A percentile compares a stretch with the other conserved stretches of the same genome.
Evolutionary conservation across 2,797 vertebrate genomes (phyloP).

Genomic region (Phrynocephalus vlangalii): DNA sequence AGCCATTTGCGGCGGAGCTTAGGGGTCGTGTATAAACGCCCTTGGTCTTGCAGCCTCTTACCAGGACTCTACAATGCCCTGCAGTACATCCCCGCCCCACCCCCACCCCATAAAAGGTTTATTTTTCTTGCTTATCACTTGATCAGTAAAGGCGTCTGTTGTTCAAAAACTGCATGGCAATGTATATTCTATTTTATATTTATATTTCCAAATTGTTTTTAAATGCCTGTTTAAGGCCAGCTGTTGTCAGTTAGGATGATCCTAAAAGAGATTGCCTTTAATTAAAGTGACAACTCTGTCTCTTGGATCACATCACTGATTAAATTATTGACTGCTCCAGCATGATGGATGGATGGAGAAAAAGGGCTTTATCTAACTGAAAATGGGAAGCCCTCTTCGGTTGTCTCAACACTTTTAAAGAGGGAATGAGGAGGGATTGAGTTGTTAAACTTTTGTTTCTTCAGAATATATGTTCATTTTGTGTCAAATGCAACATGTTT

Average conservation of each 20-base stretch:
- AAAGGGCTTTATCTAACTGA: not conserved
- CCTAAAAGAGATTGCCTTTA: constrained; percentile 23
- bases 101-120: too few species aligned
- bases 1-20: too few species aligned
- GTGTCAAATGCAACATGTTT: not conserved
- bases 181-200: not conserved
- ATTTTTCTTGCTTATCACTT: not conserved
- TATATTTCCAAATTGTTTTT: not conserved
- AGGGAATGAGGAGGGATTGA: constrained; percentile 26
- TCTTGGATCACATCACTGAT: not conserved
- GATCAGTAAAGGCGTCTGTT: not conserved
- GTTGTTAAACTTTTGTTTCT: constrained; percentile 47
- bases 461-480: constrained; percentile 16
- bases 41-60: not conserved
- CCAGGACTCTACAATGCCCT: not conserved
- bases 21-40: too few species aligned
- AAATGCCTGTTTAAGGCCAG: fast-evolving
- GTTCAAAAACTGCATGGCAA: not conserved
- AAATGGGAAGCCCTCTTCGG: constrained; percentile 4
- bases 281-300: not conserved
- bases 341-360: not conserved
- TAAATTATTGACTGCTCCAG: constrained; percentile 1
- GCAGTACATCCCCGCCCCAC: too few species aligned
- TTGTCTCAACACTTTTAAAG: constrained; percentile 33
- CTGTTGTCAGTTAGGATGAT: not conserved